Evolutionary conservation across 2,888 invertebrate genomes (phyloP).

Genomic region (Tuta absoluta): DNA sequence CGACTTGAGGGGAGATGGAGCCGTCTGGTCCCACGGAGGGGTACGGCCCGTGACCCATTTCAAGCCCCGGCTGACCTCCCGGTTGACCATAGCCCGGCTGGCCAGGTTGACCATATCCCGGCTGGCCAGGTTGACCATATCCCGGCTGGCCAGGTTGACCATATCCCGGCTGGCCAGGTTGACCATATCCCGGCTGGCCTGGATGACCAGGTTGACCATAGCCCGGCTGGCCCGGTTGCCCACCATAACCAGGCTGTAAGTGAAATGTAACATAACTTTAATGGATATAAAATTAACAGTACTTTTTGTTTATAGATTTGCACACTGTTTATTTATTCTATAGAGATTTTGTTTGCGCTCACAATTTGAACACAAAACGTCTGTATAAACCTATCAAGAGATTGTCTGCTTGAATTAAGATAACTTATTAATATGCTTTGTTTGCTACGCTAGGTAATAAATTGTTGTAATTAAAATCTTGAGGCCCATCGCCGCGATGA

Average conservation of each 20-base stretch:
- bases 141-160: conserved; percentile 36
- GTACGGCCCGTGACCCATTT: conserved; percentile 74
- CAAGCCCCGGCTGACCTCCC: conserved; percentile 49
- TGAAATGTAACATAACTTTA: not conserved
- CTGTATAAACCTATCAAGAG: too few species aligned
- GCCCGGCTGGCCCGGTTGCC: conserved; percentile 35
- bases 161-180: conserved; percentile 38
- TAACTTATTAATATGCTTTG: too few species aligned
- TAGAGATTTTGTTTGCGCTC: too few species aligned
- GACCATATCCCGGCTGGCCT: conserved; percentile 39
- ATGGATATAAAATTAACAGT: not conserved
- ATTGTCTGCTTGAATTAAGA: too few species aligned
- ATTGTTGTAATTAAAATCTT: too few species aligned
- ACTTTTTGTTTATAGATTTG: not conserved
- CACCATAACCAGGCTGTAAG: conserved; percentile 42
- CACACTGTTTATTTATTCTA: too few species aligned
- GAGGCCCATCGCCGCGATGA: too few species aligned
- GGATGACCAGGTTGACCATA: conserved; percentile 51
- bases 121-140: conserved; percentile 49
- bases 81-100: conserved; percentile 41
- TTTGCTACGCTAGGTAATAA: too few species aligned
- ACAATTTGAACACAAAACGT: too few species aligned
- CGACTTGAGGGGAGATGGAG: conserved; percentile 85
- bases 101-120: conserved; percentile 35
- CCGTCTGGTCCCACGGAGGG: conserved; percentile 77